phyloP scores from a whole-genome alignment of 2,888 invertebrate genomes.

The Patella depressa region DNA sequence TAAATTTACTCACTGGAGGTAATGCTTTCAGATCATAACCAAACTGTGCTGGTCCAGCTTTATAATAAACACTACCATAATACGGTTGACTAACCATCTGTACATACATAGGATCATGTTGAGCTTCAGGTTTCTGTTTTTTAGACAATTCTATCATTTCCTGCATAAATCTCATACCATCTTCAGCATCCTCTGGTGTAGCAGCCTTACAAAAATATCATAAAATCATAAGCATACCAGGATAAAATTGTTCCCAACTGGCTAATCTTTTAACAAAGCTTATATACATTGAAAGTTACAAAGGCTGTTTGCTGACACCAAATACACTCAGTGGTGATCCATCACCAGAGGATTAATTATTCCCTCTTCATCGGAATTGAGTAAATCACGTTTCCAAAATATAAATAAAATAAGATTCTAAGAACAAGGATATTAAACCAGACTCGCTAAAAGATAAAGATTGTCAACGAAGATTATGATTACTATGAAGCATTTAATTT shows the following conservation, averaged over 20 bases:
- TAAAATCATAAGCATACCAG: too few species aligned
- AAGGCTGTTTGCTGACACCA: too few species aligned
- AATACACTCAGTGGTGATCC: too few species aligned
- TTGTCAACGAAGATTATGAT: background rate
- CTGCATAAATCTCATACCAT: slow-evolving; percentile 95
- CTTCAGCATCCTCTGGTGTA: slow-evolving; percentile 87
- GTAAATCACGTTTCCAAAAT: too few species aligned
- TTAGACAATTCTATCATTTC: slow-evolving; percentile 95
- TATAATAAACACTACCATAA: slow-evolving; percentile 74
- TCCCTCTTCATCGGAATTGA: too few species aligned
- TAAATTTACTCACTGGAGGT: slow-evolving; percentile 71
- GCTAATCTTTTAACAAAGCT: too few species aligned
- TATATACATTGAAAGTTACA: too few species aligned
- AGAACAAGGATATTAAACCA: too few species aligned
- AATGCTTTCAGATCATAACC: slow-evolving; percentile 81
- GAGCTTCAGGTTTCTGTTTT: slow-evolving; percentile 68
- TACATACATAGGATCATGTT: slow-evolving; percentile 72
- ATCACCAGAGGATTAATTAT: too few species aligned
- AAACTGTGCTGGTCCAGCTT: slow-evolving; percentile 93
- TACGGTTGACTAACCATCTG: slow-evolving; percentile 74
- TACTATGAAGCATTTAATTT: background rate
- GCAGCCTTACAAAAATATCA: slow-evolving; percentile 78
- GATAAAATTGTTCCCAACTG: too few species aligned
- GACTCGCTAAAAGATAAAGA: too few species aligned
- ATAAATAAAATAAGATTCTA: too few species aligned